These are phyloP conservation scores for Drosophila mauritiana DNA, from an alignment of 1,140 invertebrate genomes.

Conservation along the genomic window DNA sequence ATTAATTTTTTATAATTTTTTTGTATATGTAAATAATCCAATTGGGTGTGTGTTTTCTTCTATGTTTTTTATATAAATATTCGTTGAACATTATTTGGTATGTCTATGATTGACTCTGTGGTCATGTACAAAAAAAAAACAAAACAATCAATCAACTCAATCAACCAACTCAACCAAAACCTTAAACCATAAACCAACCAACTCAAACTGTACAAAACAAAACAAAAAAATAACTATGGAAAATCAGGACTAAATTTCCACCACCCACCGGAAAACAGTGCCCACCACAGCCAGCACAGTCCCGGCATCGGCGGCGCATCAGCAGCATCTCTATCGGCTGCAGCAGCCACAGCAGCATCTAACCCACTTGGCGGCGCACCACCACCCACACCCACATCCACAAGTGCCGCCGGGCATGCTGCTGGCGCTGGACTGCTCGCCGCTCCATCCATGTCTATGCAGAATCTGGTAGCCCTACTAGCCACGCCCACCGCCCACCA, in stretches of 20 bases:
- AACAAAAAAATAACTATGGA: conserved; percentile 68
- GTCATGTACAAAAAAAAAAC: conserved; percentile 80
- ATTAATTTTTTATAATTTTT: conserved; percentile 79
- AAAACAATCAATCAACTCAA: conserved; percentile 74
- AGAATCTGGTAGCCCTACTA: conserved; percentile 93
- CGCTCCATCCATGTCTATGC: conserved; percentile 93
- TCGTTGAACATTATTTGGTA: conserved; percentile 85
- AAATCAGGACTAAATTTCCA: conserved; percentile 85
- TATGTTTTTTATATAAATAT: conserved; percentile 84
- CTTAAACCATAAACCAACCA: conserved; percentile 74
- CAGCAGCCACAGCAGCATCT: conserved; percentile 56
- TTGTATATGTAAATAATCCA: conserved; percentile 85
- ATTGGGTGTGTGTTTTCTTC: conserved; percentile 85
- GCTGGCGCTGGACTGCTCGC: conserved; percentile 85
- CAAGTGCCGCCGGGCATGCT: conserved; percentile 74
- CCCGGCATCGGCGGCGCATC: conserved; percentile 58
- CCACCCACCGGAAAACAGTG: conserved; percentile 84
- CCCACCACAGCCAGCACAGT: conserved; percentile 75
- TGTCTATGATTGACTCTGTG: conserved; percentile 85
- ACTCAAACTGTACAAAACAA: conserved; percentile 78
- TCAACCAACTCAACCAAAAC: conserved; percentile 81
- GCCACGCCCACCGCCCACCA: conserved; percentile 86
- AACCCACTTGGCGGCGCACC: conserved; percentile 66
- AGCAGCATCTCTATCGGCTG: conserved; percentile 73
- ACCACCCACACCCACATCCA: conserved; percentile 42